Evolutionary conservation across 2,797 vertebrate species (phyloP), one percentile per base, ranked within the genome.

Genomic region (Rhinoraja longicauda): DNA sequence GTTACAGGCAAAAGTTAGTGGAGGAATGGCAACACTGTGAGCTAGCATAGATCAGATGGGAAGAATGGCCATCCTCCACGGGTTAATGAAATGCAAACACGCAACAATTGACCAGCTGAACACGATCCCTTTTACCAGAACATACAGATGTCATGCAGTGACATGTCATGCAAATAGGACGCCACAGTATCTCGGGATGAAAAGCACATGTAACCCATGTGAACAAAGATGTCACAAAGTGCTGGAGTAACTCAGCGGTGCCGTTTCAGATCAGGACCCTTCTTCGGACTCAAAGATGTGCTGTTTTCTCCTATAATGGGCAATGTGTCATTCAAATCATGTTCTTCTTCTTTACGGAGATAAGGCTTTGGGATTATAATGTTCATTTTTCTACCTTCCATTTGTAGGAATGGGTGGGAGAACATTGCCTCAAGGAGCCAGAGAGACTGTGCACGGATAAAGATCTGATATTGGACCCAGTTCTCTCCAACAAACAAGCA

Each of bases 361-460:
- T 53, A 29, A 91, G 64, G 36, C 24, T 21, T 45, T 73, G 70
- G 26, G 70, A 92, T 73, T 45, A 45, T 73, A 53, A 29, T 73
- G 70, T 26, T 57, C 9, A 76, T 24, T 1, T 72, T 92, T 73
- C n/a, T 45, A 57, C 13, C 57, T 75, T 57, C 45, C 62, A 36
- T 64, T 93, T 79, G 86, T 77, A 97, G 96, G 96, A 97, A 57
- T 97, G 97, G 96, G 96, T 97, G 73, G 96, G 96, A 94, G 97
- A 97, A 39, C 96, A 96, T 78, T 97, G 97, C 90, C 93, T 97
- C 88, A 97, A 96, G 77, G 96, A 97, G 92, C 96, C 96, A 0
- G 96, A 97, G 93, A 95, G 96, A 70, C 93, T 97, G 0, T 97
- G 96, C 93, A 96, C 95, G 0, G 96, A 97, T 93, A 96, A 96